Evolutionary conservation across 2,797 vertebrate species (phyloP), one percentile per base, ranked within the genome.

Genomic region (Urocyon cinereoargenteus): DNA sequence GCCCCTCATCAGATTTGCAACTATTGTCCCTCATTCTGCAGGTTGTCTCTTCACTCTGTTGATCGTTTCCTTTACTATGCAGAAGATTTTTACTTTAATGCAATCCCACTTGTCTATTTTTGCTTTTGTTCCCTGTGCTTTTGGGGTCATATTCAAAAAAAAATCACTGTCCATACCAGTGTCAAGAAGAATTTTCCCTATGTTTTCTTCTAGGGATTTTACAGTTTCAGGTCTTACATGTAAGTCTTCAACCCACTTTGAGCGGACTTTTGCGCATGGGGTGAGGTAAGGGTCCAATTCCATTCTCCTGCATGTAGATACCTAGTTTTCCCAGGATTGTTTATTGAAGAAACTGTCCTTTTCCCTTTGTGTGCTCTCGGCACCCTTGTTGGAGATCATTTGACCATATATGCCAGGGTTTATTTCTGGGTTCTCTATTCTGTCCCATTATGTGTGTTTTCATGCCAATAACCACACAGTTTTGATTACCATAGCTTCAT

Each of bases 111-210:
- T 81, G 40, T 86, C 40, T 81, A 61, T 40, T 81, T 95, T 86
- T 86, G 5, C 26, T 45, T 75, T 86, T 79, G 15, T 86, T 84
- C 9, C 40, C 81, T 90, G 16, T 70, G 19, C 26, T 61, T 87
- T 57, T 28, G 64, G 24, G 40, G 45, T 95, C 45, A 6, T 91
- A n/a, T 49, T 5, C n/a, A 28, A 95, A 95, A 95, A 95, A 95
- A 82, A 53, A 13, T 40, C 7, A 45, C 28, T 62, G 36, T 10
- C 24, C 28, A 34, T 34, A 75, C 59, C 59, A 59, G 45, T 53
- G 61, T 77, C 53, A 87, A 59, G 13, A 59, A 87, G 31, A 0
- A 45, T 51, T 66, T 86, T 49, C 9, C 9, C 12, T 83, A 59
- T 18, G 18, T 94, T 90, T 78, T 36, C 70, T 57, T 68, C 91